phyloP scores from a whole-genome alignment of 2,113 vertebrate genomes.

The Nycticryphes semicollaris region DNA sequence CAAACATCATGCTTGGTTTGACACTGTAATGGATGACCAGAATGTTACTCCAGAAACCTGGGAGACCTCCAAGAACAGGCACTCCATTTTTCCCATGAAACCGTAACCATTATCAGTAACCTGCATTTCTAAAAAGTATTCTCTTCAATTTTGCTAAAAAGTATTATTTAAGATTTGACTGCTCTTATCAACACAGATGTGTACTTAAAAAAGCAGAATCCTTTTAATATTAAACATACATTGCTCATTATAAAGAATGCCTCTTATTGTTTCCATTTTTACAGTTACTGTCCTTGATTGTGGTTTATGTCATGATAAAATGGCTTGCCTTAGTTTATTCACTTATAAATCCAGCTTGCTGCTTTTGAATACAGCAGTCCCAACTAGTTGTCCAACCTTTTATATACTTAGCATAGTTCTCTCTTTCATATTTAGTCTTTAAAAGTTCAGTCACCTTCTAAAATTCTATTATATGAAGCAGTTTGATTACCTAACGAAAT shows the following conservation, averaged over 20 bases:
- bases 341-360: background rate
- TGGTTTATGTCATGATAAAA: background rate
- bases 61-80: background rate
- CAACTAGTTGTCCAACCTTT: background rate
- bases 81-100: background rate
- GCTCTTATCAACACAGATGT: background rate
- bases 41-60: background rate
- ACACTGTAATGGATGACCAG: background rate
- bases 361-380: background rate
- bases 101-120: background rate
- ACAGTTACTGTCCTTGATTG: background rate
- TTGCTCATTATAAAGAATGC: background rate
- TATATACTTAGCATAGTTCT: background rate
- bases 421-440: background rate
- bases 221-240: background rate
- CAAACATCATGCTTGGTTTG: background rate
- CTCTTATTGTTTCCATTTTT: background rate
- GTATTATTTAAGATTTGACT: background rate
- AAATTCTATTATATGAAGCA: background rate
- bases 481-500: background rate
- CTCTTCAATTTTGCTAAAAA: background rate
- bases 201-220: background rate
- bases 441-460: background rate
- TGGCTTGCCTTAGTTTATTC: background rate
- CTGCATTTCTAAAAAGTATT: background rate